Evolutionary conservation across 2,888 invertebrate genomes (phyloP).

Genomic region (Noctua janthe): DNA sequence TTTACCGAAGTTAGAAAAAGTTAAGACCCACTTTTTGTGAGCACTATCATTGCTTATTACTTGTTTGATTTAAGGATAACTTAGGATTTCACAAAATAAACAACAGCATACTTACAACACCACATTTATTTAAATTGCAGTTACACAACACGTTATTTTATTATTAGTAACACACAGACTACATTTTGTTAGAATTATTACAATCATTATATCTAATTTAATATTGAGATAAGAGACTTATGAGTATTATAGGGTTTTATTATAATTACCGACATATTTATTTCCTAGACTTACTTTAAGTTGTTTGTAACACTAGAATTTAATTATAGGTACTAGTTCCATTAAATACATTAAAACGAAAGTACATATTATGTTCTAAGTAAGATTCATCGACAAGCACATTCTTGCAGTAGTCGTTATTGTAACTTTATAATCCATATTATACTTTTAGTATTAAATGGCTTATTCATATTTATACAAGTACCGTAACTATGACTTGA

Average conservation of each 20-base stretch:
- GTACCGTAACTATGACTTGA: neutral
- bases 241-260: conserved; percentile 1
- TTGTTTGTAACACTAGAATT: neutral
- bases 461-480: neutral
- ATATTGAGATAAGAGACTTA: too few relatives aligned
- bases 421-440: neutral
- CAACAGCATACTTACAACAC: neutral
- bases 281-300: neutral
- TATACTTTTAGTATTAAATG: neutral
- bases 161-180: neutral
- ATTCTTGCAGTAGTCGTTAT: neutral
- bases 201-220: neutral
- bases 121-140: conserved; percentile 4
- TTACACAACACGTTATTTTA: neutral
- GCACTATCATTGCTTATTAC: neutral
- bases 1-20: neutral
- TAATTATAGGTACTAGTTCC: neutral
- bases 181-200: neutral
- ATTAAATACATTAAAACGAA: conserved; percentile 2
- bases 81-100: conserved; percentile 25
- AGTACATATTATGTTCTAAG: neutral
- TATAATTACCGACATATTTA: neutral
- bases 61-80: neutral
- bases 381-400: neutral
- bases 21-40: neutral